Evolutionary conservation across 2,888 invertebrate species (phyloP), one percentile per base, ranked within the genome.

Genomic region (Drosophila bunnanda): DNA sequence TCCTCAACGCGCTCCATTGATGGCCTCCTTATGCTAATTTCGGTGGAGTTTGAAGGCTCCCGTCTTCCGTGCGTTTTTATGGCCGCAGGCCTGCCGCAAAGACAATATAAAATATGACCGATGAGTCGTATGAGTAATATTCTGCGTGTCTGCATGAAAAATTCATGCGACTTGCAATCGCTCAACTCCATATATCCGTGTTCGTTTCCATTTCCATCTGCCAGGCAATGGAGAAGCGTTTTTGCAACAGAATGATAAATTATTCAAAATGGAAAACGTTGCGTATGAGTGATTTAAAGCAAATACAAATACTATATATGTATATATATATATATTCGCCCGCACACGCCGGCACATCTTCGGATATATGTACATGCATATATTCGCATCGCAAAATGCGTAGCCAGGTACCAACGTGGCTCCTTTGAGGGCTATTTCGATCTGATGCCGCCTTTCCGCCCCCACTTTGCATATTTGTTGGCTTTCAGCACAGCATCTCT

Each of bases 1-100:
- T 81, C 52, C 52, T 44, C 34, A 32, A 39, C 9, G 52, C 65
- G 59, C 61, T 41, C 65, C 57, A 60, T 46, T 78, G 82, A 79
- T 79, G 78, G 76, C 61, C 78, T 76, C 58, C 82, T 76, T 81
- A 79, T 79, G 78, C 65, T 79, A 79, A 79, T 79, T 81, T 22
- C 22, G 6, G 9, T 15, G 68, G 54, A 65, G 65, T 65, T 55
- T 32, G 2, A 15, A 4, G 39, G 39, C n/a, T 7, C 12, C 53
- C 1, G 3, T 25, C 25, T 4, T 2, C 25, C 25, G 2, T 38
- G 17, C 28, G 15, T 41, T 67, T 50, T 72, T 69, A 69, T 58
- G 69, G 65, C 28, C 20, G 0, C 13, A 20, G 41, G 43, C 43
- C 46, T 28, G 56, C 59, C 34, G 46, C 39, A 61, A 43, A 61